phyloP scores from a whole-genome alignment of 2,888 invertebrate species.

The Limnephilus lunatus region DNA sequence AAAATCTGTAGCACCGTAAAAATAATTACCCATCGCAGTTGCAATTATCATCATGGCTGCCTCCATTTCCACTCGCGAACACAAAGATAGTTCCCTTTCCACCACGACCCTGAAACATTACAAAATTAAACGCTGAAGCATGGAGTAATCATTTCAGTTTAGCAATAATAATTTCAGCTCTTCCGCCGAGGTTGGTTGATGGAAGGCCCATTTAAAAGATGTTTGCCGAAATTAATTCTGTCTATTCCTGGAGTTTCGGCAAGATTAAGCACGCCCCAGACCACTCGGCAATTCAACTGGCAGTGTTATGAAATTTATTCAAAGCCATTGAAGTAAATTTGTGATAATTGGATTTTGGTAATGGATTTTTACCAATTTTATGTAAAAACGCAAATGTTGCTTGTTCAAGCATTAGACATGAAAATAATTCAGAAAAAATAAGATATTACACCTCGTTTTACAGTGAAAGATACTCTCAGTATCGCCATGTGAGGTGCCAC shows the following conservation, averaged over 20 bases:
- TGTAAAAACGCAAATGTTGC: neutral
- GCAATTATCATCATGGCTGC: slow-evolving; percentile 89
- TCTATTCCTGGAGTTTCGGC: neutral
- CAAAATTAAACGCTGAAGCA: neutral
- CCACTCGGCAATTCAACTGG: neutral
- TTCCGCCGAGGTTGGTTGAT: neutral
- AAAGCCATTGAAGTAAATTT: neutral
- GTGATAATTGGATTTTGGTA: neutral
- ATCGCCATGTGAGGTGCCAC: no score
- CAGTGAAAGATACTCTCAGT: no score
- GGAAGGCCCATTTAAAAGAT: neutral
- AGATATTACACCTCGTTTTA: no score
- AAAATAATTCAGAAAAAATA: no score
- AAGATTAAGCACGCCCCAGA: neutral
- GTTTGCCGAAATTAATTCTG: slow-evolving; percentile 25
- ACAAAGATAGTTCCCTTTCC: slow-evolving; percentile 92
- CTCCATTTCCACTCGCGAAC: slow-evolving; percentile 96
- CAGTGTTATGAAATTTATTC: neutral
- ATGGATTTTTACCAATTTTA: neutral
- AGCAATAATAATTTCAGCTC: neutral
- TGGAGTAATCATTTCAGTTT: neutral
- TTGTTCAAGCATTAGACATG: no score
- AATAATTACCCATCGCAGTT: slow-evolving; percentile 92
- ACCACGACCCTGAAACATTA: slow-evolving; percentile 79
- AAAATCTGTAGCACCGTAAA: no score